A percentile compares a stretch with the other conserved stretches of the same genome.
These are phyloP conservation scores for Spilosoma lubricipeda DNA, from an alignment of 2,888 invertebrate genomes.

Conservation along the genomic window DNA sequence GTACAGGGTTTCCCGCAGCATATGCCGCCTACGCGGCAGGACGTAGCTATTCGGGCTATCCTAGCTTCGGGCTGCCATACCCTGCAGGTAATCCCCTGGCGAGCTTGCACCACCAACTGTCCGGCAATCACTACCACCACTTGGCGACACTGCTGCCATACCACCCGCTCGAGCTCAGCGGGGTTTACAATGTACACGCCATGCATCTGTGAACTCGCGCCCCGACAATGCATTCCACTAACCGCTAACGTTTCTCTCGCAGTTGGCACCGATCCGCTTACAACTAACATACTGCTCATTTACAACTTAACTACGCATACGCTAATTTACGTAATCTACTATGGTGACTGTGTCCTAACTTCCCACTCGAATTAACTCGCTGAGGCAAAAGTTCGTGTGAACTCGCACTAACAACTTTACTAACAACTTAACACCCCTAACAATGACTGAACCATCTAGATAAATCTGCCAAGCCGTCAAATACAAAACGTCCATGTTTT, in stretches of 20 bases:
- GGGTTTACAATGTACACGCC: slow-evolving; percentile 91
- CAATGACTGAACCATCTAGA: slow-evolving; percentile 85
- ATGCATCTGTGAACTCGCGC: slow-evolving; percentile 91
- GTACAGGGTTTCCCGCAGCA: slow-evolving; percentile 96
- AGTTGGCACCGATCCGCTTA: slow-evolving; percentile 71
- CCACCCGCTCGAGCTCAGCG: slow-evolving; percentile 89
- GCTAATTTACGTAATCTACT: slow-evolving; percentile 74
- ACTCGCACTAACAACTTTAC: slow-evolving; percentile 82
- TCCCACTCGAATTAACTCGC: slow-evolving; percentile 77
- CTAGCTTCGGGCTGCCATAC: slow-evolving; percentile 99
- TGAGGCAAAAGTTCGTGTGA: slow-evolving; percentile 79
- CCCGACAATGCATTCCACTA: slow-evolving; percentile 85
- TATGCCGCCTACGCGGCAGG: slow-evolving; percentile 98
- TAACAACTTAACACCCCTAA: slow-evolving; percentile 83
- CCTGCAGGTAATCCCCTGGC: slow-evolving; percentile 97
- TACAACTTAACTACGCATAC: slow-evolving; percentile 72
- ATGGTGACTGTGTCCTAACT: slow-evolving; percentile 79
- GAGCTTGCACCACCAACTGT: slow-evolving; percentile 91
- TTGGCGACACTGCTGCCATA: slow-evolving; percentile 88
- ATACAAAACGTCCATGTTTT: slow-evolving; percentile 83
- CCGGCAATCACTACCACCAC: slow-evolving; percentile 88
- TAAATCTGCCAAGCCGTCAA: slow-evolving; percentile 81
- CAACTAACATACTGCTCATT: slow-evolving; percentile 69
- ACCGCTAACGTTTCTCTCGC: slow-evolving; percentile 70
- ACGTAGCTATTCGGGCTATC: slow-evolving; percentile 98